phyloP scores from a whole-genome alignment of 2,113 vertebrate genomes.

The Pipa parva region DNA sequence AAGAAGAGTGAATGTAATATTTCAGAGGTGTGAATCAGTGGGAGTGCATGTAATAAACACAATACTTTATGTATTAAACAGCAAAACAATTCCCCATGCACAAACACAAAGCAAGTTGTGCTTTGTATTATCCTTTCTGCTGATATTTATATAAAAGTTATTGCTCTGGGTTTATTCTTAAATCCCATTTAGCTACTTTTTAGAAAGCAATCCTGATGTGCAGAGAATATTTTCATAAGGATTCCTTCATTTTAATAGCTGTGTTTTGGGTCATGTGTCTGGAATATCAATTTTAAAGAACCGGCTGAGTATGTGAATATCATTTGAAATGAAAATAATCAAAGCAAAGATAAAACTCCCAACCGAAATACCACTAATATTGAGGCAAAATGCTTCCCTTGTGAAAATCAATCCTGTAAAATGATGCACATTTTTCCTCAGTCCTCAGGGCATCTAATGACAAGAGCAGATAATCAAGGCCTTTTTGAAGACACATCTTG shows the following conservation, averaged over 20 bases:
- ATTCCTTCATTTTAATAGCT: constrained; percentile 4
- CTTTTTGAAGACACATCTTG: constrained; percentile 30
- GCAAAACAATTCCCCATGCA: neutral
- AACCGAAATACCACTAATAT: neutral
- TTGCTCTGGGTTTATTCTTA: constrained; percentile 21
- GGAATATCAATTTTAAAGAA: constrained; percentile 19
- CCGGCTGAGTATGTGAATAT: constrained; percentile 24
- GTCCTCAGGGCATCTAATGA: constrained; percentile 35
- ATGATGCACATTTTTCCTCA: constrained; percentile 14
- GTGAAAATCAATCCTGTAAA: constrained; percentile 2
- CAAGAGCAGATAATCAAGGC: constrained; percentile 29
- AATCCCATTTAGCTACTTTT: constrained; percentile 13
- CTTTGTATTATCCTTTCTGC: constrained; percentile 11
- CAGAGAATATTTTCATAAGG: constrained; percentile 24
- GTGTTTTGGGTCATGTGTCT: neutral
- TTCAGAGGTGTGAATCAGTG: too few relatives aligned
- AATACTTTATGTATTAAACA: constrained; percentile 13
- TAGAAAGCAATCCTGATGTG: constrained; percentile 18
- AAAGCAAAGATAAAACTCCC: neutral
- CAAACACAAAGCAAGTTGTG: constrained; percentile 21
- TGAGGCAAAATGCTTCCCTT: constrained; percentile 6
- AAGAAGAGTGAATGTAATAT: too few relatives aligned
- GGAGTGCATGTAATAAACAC: constrained; percentile 19
- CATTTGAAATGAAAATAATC: neutral
- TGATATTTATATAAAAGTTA: constrained; percentile 20